Base-by-base conservation (phyloP, 2,888 invertebrate genomes). In the Priocnemis perturbator region DNA sequence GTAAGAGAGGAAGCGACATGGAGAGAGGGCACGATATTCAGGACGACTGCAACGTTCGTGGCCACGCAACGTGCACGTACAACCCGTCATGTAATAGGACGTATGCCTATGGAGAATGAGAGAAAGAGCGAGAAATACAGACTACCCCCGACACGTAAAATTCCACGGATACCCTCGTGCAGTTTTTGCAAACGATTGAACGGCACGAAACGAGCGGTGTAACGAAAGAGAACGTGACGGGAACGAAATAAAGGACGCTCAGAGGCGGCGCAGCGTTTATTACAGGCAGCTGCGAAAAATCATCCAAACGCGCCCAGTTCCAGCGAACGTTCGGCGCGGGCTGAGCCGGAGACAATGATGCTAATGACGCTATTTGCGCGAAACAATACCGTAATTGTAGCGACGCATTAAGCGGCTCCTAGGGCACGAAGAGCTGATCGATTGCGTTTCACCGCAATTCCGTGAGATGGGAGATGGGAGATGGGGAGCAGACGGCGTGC, bases 1-100 rank as follows among this genome's bases (percentile, higher is more conserved):
- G 37, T 7, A 11, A 37, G 45, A 58, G 21, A 44, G 11, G 30
- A 17, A 58, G 15, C 44, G 19, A 45, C n/a, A 19, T 19, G 2
- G 5, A n/a, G 17, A 37, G 19, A 21, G 53, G 15, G 53, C 9
- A 56, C 50, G 44, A 63, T 67, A 62, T 50, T 21, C 50, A 17
- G 50, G 9, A 17, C 50, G 50, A 50, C n/a, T 50, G 50, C 50
- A 50, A 50, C 50, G 50, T 50, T 11, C 50, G 19, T 50, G 50
- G 50, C 50, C 50, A 50, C 17, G 17, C 19, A 9, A 50, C 17
- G 50, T 9, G 50, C 50, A 19, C 50, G 17, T 19, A 9, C 19
- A 50, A 1, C 14, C 50, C n/a, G 17, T n/a, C 50, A 17, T 21
- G 21, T 20, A 20, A 15, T 4, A 21, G 53, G 23, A 20, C 17